Percentiles rank a stretch among this genome's conserved stretches.
Conservation (phyloP, 1,140 invertebrate species). For the Lepidurus couesii region DNA sequence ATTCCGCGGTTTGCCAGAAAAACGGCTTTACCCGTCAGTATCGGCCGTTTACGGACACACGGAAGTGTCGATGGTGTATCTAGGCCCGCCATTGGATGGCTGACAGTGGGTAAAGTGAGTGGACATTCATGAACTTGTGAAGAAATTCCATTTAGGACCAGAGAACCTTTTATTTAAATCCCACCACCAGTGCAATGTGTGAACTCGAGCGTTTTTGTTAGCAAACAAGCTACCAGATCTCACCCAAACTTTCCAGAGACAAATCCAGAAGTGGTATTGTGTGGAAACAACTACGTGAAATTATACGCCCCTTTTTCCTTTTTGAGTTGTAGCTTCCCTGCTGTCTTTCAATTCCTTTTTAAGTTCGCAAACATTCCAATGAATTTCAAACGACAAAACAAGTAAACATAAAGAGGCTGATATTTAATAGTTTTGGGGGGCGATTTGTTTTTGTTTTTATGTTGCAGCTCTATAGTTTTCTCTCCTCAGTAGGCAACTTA, state of each 20-base stretch:
- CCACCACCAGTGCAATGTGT: constrained; percentile 1
- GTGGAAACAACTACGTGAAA: not conserved
- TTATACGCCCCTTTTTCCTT: not conserved
- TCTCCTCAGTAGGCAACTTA: not conserved
- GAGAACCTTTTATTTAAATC: not conserved
- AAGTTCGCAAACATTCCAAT: constrained; percentile 3
- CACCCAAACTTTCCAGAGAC: not conserved
- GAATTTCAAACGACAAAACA: not conserved
- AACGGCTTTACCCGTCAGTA: constrained; percentile 89
- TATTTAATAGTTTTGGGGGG: not conserved
- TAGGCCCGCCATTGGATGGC: constrained; percentile 89
- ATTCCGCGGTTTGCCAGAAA: constrained; percentile 88
- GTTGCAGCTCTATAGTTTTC: not conserved
- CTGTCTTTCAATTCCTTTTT: not conserved
- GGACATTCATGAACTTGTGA: not conserved
- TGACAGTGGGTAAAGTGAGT: constrained; percentile 45
- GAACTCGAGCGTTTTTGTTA: constrained; percentile 1
- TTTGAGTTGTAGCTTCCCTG: not conserved
- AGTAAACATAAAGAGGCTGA: not conserved
- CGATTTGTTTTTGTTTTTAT: not conserved
- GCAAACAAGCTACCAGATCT: not conserved
- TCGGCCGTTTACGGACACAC: constrained; percentile 98
- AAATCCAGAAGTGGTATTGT: not conserved
- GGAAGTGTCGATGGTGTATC: constrained; percentile 99
- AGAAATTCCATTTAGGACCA: constrained; percentile 11